Evolutionary conservation across 1,140 invertebrate genomes (phyloP).

Genomic region (Sitobion miscanthi): DNA sequence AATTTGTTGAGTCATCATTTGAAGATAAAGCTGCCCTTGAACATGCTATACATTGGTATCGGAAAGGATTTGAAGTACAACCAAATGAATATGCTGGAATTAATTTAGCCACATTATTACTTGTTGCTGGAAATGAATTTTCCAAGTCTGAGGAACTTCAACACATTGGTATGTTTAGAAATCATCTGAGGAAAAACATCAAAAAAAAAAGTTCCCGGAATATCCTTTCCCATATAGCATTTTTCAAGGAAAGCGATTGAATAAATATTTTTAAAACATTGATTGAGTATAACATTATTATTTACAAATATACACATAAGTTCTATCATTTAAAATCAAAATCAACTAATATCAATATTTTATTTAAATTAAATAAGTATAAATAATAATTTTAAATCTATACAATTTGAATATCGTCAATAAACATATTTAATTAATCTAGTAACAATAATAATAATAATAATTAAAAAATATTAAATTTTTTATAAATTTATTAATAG

Average conservation of each 20-base stretch:
- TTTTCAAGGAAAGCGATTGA: not conserved
- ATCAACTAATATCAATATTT: no score
- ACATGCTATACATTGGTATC: conserved; percentile 96
- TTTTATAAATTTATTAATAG: conserved; percentile 63
- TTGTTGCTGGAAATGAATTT: conserved; percentile 97
- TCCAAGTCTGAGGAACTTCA: conserved; percentile 89
- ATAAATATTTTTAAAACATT: not conserved
- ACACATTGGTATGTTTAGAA: conserved; percentile 73
- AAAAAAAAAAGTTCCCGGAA: not conserved
- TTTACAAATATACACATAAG: not conserved
- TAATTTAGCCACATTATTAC: conserved; percentile 95
- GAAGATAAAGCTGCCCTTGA: conserved; percentile 86
- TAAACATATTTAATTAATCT: no score
- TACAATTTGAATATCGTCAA: not conserved
- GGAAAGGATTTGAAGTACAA: conserved; percentile 95
- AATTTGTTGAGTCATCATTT: conserved; percentile 95
- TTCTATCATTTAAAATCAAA: no score
- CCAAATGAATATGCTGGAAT: conserved; percentile 99
- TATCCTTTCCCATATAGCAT: no score
- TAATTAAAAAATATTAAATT: not conserved
- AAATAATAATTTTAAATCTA: not conserved
- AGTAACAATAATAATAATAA: no score
- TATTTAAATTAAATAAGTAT: not conserved
- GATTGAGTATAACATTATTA: not conserved
- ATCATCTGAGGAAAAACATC: not conserved